Base-by-base conservation (phyloP, 1,140 invertebrate species). In the Diabrotica undecimpunctata region DNA sequence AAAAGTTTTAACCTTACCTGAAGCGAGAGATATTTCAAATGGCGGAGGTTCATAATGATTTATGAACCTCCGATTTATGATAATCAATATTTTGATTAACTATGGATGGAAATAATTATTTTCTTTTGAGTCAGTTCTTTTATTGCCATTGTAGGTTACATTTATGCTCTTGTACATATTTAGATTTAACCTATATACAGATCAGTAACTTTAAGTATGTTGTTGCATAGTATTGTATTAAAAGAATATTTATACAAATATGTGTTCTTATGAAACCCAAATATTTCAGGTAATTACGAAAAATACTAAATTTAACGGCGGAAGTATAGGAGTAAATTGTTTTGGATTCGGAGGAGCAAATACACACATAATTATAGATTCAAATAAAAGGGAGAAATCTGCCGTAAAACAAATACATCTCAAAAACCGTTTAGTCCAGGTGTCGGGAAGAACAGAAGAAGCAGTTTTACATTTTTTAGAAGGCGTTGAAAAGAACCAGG, bases 401-500 rank as follows among this genome's bases (percentile, higher is more conserved):
- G 2, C n/a, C 2, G 6, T 8, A 46, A 46, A 46, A 10, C 5
- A 8, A 6, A 1, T 81, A 84, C 53, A 71, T 80, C 64, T 57
- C 83, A 14, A 84, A 84, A 2, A 79, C 41, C 64, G 88, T 58
- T 71, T 93, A 10, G 82, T 89, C 6, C 75, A 80, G 0, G 83
- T 82, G 52, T 86, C 85, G 58, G 87, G 87, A 25, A 82, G 91
- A 25, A 85, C 82, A 0, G 81, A 85, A 69, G 80, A 93, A 64
- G 87, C 89, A 4, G 83, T 96, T 0, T 79, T 86, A 51, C 76
- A 77, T 57, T 81, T 95, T 53, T 79, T 96, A 8, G 79, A 87
- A 62, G 83, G 87, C 59, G 75, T 91, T 25, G 82, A 83, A 65
- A 85, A 80, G 63, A 81, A 83, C 0, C 70, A 85, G 6, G 84